Conservation (phyloP, 64 coral and sea anemone species). For the Trachythela sp. region DNA sequence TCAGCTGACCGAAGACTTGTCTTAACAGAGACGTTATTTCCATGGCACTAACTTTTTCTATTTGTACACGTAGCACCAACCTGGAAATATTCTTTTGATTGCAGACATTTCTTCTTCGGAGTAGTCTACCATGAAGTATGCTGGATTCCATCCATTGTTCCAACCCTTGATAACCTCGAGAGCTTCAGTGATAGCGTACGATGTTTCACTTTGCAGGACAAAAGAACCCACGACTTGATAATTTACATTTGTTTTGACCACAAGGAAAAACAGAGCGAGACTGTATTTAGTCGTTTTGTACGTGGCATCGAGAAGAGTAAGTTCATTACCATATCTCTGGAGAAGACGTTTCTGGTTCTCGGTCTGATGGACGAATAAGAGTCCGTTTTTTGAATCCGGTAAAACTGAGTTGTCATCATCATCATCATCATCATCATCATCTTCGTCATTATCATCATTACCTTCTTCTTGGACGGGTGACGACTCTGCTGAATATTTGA, state of each 20-base stretch:
- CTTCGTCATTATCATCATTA: background rate
- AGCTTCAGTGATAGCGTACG: slow-evolving; percentile 36
- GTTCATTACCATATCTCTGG: background rate
- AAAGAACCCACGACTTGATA: slow-evolving; percentile 59
- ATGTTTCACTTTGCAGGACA: slow-evolving; percentile 42
- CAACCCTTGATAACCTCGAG: too few relatives aligned
- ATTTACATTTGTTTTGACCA: slow-evolving; percentile 54
- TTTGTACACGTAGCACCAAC: too few relatives aligned
- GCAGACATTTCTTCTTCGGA: slow-evolving; percentile 53
- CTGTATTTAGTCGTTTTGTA: too few relatives aligned
- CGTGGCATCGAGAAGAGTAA: too few relatives aligned
- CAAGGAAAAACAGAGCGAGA: slow-evolving; percentile 46
- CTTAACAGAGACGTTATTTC: too few relatives aligned
- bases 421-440: background rate
- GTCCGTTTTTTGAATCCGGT: background rate
- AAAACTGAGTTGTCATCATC: background rate
- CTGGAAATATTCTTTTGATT: slow-evolving; percentile 39
- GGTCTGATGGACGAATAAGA: background rate
- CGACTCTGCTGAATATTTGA: too few relatives aligned
- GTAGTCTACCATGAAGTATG: slow-evolving; percentile 53
- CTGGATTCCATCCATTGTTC: slow-evolving; percentile 45
- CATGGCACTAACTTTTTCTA: too few relatives aligned
- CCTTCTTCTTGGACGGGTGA: background rate
- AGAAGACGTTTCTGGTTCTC: background rate
- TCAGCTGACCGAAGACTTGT: too few relatives aligned